phyloP scores from a whole-genome alignment of 1,140 invertebrate species.

The Diploscapter pachys region DNA sequence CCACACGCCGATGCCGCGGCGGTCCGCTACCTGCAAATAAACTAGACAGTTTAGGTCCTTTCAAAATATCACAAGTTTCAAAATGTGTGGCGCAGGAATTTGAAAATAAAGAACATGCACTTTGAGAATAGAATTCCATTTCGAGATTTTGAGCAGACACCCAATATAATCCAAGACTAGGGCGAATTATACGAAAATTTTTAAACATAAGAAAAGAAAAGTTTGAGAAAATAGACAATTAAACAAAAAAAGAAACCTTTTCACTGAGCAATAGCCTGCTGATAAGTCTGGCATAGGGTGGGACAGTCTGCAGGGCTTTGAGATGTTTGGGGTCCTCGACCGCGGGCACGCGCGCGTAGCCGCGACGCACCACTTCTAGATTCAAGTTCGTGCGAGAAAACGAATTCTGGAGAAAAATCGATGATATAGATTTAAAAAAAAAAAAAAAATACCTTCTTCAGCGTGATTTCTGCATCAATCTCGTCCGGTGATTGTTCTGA shows the following conservation, averaged over 20 bases:
- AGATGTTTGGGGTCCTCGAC: slow-evolving; percentile 48
- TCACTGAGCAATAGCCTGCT: slow-evolving; percentile 52
- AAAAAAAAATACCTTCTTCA: slow-evolving; percentile 40
- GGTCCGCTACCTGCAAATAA: slow-evolving; percentile 44
- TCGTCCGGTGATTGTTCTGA: slow-evolving; percentile 18
- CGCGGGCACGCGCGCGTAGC: slow-evolving; percentile 49
- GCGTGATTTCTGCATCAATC: slow-evolving; percentile 35
- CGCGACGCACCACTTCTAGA: slow-evolving; percentile 50
- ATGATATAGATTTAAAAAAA: slow-evolving; percentile 17
- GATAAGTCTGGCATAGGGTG: slow-evolving; percentile 54
- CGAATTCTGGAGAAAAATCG: slow-evolving; percentile 39
- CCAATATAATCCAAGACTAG: too few relatives aligned
- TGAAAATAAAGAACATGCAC: too few relatives aligned
- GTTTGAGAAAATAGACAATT: neutral
- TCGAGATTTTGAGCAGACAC: too few relatives aligned
- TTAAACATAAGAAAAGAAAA: too few relatives aligned
- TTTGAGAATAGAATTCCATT: too few relatives aligned
- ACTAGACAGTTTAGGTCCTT: neutral
- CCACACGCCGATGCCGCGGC: slow-evolving; percentile 55
- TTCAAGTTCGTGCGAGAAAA: slow-evolving; percentile 50
- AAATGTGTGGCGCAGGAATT: too few relatives aligned
- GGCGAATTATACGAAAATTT: too few relatives aligned
- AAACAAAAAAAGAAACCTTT: slow-evolving; percentile 31
- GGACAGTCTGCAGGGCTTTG: slow-evolving; percentile 47
- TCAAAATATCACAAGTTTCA: too few relatives aligned